Evolutionary conservation across 2,113 vertebrate species (phyloP).

Genomic region (Phalacrocorax carbo): DNA sequence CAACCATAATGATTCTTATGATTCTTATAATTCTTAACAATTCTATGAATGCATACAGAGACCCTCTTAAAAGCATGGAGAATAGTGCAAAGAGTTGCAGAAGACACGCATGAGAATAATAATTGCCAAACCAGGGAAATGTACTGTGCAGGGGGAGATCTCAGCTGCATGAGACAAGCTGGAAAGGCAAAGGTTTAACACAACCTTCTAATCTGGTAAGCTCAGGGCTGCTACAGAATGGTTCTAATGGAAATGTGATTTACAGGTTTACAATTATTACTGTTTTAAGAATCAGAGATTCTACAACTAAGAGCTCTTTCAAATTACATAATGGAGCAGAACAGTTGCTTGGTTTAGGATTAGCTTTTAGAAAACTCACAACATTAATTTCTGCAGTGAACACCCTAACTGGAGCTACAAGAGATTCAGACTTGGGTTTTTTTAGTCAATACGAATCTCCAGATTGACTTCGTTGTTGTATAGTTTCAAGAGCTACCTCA

Average conservation of each 20-base stretch:
- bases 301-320: neutral
- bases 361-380: neutral
- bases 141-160: neutral
- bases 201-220: neutral
- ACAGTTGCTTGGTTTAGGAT: neutral
- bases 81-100: neutral
- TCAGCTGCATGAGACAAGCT: neutral
- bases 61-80: neutral
- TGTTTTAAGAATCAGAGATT: neutral
- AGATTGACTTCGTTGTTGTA: slow-evolving; percentile 39
- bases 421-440: neutral
- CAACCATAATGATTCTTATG: too few species aligned
- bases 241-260: neutral
- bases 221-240: neutral
- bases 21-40: too few species aligned
- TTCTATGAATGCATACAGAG: too few species aligned
- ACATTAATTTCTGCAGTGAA: neutral
- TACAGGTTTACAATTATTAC: neutral
- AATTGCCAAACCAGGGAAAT: neutral
- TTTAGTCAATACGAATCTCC: slow-evolving; percentile 10
- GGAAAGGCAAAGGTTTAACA: neutral
- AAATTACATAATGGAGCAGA: neutral
- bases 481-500: slow-evolving; percentile 34
- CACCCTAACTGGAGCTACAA: neutral
- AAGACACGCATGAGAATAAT: neutral